Evolutionary conservation across 1,140 invertebrate genomes (phyloP).

Genomic region (Penaeus indicus): DNA sequence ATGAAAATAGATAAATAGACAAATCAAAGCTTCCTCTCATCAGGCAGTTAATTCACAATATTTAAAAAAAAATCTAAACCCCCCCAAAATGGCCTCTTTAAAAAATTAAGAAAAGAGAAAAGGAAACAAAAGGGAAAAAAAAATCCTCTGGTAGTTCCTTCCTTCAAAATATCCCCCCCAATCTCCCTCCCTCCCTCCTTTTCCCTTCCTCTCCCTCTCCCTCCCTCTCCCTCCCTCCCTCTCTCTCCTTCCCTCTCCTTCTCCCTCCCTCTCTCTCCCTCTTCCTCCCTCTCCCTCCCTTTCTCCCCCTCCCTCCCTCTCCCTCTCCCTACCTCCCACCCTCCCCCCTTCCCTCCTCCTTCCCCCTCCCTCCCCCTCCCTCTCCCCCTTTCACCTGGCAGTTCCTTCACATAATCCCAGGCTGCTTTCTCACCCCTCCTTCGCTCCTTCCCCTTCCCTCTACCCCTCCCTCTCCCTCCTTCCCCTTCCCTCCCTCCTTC

Average conservation of each 20-base stretch:
- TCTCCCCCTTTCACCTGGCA: too few relatives aligned
- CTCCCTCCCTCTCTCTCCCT: background rate
- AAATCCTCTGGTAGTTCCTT: too few relatives aligned
- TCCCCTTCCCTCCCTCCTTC: background rate
- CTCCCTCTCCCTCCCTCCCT: background rate
- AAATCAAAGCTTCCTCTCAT: too few relatives aligned
- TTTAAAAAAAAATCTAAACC: too few relatives aligned
- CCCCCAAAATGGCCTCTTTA: too few relatives aligned
- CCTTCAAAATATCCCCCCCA: background rate
- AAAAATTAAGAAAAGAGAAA: background rate
- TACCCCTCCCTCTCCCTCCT: background rate
- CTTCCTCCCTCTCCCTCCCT: background rate
- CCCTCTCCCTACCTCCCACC: background rate
- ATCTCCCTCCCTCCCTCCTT: background rate
- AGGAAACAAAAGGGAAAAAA: too few relatives aligned
- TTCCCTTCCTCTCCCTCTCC: background rate
- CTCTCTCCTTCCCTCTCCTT: background rate
- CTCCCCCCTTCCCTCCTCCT: background rate
- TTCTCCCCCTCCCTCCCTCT: background rate
- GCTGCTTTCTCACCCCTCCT: background rate
- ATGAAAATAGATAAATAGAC: too few relatives aligned
- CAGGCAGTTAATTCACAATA: too few relatives aligned
- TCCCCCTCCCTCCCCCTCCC: background rate
- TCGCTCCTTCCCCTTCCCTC: background rate
- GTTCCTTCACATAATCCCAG: too few relatives aligned